phyloP scores from a whole-genome alignment of 2,797 vertebrate species.

The Botia kubotai region DNA sequence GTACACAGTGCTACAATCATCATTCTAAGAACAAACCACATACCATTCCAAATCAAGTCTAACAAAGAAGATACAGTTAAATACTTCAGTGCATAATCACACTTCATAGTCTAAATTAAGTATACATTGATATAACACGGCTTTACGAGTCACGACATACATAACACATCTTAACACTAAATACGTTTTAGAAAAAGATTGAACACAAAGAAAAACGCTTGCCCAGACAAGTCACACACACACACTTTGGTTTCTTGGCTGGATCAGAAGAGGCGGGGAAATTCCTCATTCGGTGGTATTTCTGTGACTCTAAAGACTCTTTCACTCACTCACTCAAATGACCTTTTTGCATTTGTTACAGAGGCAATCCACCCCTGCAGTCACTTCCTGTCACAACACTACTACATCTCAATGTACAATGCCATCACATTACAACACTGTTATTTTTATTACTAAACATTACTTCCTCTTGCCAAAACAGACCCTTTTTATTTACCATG shows the following conservation, averaged over 20 bases:
- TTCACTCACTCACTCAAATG: conserved; percentile 52
- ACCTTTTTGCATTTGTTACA: conserved; percentile 75
- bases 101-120: not conserved
- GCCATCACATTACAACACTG: conserved; percentile 61
- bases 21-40: not conserved
- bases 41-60: not conserved
- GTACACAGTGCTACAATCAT: conserved; percentile 39
- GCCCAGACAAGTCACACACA: conserved; percentile 78
- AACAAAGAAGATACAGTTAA: not conserved
- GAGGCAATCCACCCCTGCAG: conserved; percentile 76
- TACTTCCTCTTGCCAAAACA: conserved; percentile 16
- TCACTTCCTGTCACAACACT: conserved; percentile 74
- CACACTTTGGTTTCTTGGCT: conserved; percentile 72
- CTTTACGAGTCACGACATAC: conserved; percentile 36
- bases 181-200: conserved; percentile 65
- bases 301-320: conserved; percentile 68
- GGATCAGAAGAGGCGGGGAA: conserved; percentile 79
- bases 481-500: not conserved
- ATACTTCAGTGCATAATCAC: not conserved
- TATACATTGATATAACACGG: conserved; percentile 10
- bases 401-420: conserved; percentile 38
- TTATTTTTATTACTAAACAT: conserved; percentile 16
- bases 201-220: conserved; percentile 72
- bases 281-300: conserved; percentile 80
- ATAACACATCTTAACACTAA: conserved; percentile 58